Base-by-base conservation (phyloP, 2,113 vertebrate species). In the Hippoglossus stenolepis region DNA sequence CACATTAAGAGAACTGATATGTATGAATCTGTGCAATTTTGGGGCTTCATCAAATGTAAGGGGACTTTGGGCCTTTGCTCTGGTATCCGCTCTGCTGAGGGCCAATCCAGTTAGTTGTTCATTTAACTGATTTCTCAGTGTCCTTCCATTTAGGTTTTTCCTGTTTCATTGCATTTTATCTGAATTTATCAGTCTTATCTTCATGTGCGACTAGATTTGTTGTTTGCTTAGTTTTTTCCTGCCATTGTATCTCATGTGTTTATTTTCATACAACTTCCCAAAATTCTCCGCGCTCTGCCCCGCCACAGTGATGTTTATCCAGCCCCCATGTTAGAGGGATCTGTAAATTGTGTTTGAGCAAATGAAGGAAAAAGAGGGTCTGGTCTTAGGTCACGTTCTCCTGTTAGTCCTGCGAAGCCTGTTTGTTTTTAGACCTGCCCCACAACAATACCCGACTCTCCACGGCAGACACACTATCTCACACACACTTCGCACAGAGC, bases 391-490 rank as follows among this genome's bases (percentile, higher is more conserved):
- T 91, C 90, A 88, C 71, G 85, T 66, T 89, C 82, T 82, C 73
- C 62, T 70, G 79, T 23, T 65, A 70, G 73, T 85, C 77, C 80
- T 57, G 77, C 67, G 54, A 62, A 80, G 68, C 69, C 64, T 90
- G 93, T 94, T 94, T 95, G 90, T 93, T 95, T 94, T 91, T 78
- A 87, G 85, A 90, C 85, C 70, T 84, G 68, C 73, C 47, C 62
- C 75, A 84, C 87, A 92, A 91, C 89, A 91, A 93, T 92, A 75
- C 84, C 80, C 72, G 9, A 57, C 60, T 61, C 78, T 67, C 81
- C 54, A 13, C 31, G 38, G 18, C 47, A 59, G 82, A 85, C 84
- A 83, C 84, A 75, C 79, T 78, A 79, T 88, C 80, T 83, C 74
- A n/a, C 80, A 75, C 84, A 82, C 63, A 69, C 61, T 61, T 70